Conservation (phyloP, 1,140 invertebrate species). For the Dufourea novaeangliae region DNA sequence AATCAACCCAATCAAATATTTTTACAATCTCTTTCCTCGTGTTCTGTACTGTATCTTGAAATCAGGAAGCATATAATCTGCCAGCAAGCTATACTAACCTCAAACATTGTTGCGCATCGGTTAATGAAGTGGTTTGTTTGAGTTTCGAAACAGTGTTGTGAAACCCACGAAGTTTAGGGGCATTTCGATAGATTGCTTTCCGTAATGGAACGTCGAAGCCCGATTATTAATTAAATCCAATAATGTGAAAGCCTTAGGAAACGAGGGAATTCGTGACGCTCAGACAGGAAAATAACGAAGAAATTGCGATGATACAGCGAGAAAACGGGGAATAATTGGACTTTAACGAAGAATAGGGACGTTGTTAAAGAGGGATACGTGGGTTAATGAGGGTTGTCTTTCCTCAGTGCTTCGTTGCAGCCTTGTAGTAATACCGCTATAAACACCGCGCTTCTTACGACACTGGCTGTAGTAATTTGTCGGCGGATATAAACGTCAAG, state of each 20-base stretch:
- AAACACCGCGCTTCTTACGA: not conserved
- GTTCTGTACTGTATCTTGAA: too few species aligned
- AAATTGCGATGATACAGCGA: not conserved
- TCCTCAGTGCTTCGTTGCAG: not conserved
- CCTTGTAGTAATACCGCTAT: not conserved
- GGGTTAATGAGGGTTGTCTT: not conserved
- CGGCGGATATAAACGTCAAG: not conserved
- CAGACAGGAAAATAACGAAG: too few species aligned
- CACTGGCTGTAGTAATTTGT: not conserved
- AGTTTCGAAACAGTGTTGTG: not conserved
- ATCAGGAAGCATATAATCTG: too few species aligned
- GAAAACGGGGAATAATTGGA: conserved; percentile 4
- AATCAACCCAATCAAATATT: too few species aligned
- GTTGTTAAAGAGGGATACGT: not conserved
- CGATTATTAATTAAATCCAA: not conserved
- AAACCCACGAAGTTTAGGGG: not conserved
- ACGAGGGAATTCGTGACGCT: not conserved
- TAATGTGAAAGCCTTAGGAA: not conserved
- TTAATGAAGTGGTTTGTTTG: not conserved
- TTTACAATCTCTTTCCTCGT: too few species aligned
- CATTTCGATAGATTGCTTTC: not conserved
- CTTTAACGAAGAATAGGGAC: conserved; percentile 8
- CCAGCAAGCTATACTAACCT: not conserved
- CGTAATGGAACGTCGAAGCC: too few species aligned
- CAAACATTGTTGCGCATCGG: not conserved